Conservation (phyloP, 2,888 invertebrate genomes). For the Pseudococcus viburni region DNA sequence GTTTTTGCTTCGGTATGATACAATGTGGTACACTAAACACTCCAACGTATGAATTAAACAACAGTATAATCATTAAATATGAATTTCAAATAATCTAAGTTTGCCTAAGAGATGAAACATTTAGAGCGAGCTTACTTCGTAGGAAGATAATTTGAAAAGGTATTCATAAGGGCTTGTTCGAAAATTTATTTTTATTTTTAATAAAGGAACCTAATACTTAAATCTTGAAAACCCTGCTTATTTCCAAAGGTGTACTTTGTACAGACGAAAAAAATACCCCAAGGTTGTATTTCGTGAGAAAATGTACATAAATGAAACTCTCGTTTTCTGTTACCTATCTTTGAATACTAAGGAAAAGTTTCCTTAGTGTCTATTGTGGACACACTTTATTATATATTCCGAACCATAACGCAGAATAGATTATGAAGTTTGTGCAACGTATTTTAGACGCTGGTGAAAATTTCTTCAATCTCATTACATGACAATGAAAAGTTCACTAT, state of each 20-base stretch:
- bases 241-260: too few relatives aligned
- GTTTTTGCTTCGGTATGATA: not conserved
- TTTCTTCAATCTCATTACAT: slow-evolving; percentile 28
- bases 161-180: not conserved
- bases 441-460: not conserved
- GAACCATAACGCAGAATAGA: slow-evolving; percentile 13
- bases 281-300: not conserved
- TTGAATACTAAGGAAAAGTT: not conserved
- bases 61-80: slow-evolving; percentile 1
- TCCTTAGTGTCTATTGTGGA: not conserved
- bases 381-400: slow-evolving; percentile 29
- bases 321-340: not conserved
- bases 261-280: too few relatives aligned
- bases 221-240: too few relatives aligned
- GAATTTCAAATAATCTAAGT: slow-evolving; percentile 2
- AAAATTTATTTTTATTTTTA: not conserved
- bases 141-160: not conserved
- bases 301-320: not conserved
- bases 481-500: slow-evolving; percentile 19
- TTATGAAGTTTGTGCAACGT: slow-evolving; percentile 12
- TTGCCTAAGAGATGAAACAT: not conserved
- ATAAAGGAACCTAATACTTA: not conserved
- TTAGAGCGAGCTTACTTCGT: not conserved
- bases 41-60: not conserved
- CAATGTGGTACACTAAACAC: not conserved